Percentiles rank a stretch among this genome's conserved stretches.
These are phyloP conservation scores for Nannospalax galili DNA, from an alignment of 2,113 vertebrate genomes.

Conservation along the genomic window DNA sequence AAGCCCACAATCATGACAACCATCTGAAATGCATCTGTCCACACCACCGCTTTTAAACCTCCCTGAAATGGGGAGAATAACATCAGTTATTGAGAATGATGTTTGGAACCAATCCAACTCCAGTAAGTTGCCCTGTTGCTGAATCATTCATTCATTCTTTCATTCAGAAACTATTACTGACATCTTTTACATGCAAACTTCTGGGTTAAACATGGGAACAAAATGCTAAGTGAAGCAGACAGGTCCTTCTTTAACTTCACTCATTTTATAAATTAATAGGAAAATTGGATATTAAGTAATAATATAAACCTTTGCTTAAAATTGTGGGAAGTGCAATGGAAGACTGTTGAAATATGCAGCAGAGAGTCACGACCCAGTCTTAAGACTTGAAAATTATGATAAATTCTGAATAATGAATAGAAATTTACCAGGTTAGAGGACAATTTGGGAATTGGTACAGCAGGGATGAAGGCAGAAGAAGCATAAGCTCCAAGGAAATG, in stretches of 20 bases:
- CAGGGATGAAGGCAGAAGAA: not conserved
- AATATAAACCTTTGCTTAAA: not conserved
- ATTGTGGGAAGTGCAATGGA: not conserved
- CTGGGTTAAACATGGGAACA: not conserved
- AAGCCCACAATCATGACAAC: conserved; percentile 91
- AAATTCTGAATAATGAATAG: not conserved
- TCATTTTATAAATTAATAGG: not conserved
- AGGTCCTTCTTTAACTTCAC: not conserved
- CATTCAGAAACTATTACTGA: not conserved
- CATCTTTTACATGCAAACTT: not conserved
- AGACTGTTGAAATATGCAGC: not conserved
- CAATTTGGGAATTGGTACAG: no score
- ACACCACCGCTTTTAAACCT: conserved; percentile 92
- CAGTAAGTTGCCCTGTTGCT: not conserved
- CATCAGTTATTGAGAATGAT: not conserved
- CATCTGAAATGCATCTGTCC: conserved; percentile 94
- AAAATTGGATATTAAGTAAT: not conserved
- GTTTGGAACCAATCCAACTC: not conserved
- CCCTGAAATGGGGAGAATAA: conserved; percentile 83
- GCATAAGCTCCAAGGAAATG: not conserved
- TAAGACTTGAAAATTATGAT: not conserved
- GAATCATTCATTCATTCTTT: not conserved
- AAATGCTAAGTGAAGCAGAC: not conserved
- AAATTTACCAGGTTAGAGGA: not conserved
- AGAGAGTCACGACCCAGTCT: not conserved